Evolutionary conservation across 2,888 invertebrate species (phyloP).

Genomic region (Mylabris sibirica): DNA sequence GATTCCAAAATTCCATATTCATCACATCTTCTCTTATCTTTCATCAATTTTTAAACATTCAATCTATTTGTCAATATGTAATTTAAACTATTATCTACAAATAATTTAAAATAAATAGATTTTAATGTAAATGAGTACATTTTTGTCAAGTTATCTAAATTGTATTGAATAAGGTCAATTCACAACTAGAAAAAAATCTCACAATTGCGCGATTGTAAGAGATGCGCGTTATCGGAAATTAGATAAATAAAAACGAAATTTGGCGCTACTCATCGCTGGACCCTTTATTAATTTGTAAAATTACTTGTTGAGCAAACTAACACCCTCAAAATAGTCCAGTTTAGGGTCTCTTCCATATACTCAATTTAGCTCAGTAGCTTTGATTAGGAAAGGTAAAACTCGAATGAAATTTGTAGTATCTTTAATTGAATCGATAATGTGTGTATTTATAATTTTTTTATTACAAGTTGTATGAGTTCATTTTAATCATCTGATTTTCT

Average conservation of each 20-base stretch:
- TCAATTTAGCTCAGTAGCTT: too few species aligned
- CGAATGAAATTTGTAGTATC: conserved; percentile 45
- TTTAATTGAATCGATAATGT: conserved; percentile 46
- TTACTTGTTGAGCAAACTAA: too few species aligned
- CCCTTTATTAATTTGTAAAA: too few species aligned
- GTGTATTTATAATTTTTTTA: conserved; percentile 46
- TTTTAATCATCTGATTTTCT: conserved; percentile 17
- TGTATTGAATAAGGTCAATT: conserved; percentile 27
- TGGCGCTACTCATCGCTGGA: neutral
- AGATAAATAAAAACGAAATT: conserved; percentile 12
- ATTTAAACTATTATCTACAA: conserved; percentile 16
- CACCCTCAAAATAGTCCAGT: too few species aligned
- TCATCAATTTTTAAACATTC: neutral
- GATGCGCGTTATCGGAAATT: conserved; percentile 7
- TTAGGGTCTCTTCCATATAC: too few species aligned
- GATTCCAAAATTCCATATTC: conserved; percentile 31
- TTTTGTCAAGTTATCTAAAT: conserved; percentile 12
- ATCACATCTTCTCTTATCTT: conserved; percentile 2
- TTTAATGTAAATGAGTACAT: neutral
- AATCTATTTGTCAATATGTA: neutral
- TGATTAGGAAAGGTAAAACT: conserved; percentile 13
- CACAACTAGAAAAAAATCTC: conserved; percentile 24
- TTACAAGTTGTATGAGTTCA: conserved; percentile 42
- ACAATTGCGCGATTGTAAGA: conserved; percentile 4
- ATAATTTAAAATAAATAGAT: conserved; percentile 9